Evolutionary conservation across 92 coral and sea anemone species (phyloP).

Genomic region (Epizoanthus rinbou): DNA sequence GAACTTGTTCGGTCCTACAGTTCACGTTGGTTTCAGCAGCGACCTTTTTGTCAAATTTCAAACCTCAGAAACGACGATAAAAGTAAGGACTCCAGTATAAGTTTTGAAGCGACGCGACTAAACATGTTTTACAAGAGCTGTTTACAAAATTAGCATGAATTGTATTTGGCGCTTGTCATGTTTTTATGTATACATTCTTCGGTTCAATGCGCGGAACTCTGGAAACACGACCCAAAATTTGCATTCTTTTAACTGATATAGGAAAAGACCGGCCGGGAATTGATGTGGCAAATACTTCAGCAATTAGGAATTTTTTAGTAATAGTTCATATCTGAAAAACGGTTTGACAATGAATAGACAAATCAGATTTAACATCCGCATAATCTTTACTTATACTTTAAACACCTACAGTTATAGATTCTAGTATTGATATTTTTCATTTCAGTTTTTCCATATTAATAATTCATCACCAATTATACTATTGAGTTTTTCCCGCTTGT

Average conservation of each 20-base stretch:
- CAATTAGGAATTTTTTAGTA: too few relatives aligned
- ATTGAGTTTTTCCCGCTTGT: too few relatives aligned
- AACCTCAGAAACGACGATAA: background rate
- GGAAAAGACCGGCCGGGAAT: too few relatives aligned
- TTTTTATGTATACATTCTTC: slow-evolving; percentile 3
- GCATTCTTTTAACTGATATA: background rate
- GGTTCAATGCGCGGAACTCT: slow-evolving; percentile 3
- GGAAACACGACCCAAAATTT: slow-evolving; percentile 24
- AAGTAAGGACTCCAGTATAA: background rate
- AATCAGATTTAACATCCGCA: too few relatives aligned
- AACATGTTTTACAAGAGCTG: background rate
- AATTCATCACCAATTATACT: too few relatives aligned
- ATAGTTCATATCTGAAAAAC: too few relatives aligned
- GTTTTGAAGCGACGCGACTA: background rate
- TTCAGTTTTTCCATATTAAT: too few relatives aligned
- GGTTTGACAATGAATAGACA: too few relatives aligned
- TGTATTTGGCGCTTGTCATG: background rate
- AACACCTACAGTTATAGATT: too few relatives aligned
- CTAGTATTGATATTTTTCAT: too few relatives aligned
- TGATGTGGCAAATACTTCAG: too few relatives aligned
- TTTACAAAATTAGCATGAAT: background rate
- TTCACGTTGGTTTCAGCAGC: background rate
- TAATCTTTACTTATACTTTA: too few relatives aligned
- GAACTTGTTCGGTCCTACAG: background rate
- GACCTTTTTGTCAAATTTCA: background rate